Percentiles rank a stretch among this genome's conserved stretches.
Conservation (phyloP, 2,113 vertebrate species). For the Microtus montanus region DNA sequence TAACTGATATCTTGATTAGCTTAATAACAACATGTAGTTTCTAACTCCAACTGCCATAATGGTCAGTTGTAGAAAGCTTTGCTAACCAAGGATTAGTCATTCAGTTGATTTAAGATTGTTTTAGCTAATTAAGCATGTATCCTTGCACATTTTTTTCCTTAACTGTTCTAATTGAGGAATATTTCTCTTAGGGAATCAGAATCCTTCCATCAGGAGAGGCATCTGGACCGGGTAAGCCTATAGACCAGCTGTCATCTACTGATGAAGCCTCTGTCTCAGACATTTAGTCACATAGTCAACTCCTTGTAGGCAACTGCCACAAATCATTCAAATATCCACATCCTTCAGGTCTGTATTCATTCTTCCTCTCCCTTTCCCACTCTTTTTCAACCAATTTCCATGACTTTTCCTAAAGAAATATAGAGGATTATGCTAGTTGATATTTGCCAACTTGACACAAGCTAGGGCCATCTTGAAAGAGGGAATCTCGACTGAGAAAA, state of each 20-base stretch:
- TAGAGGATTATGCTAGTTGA: not conserved
- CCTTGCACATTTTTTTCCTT: not conserved
- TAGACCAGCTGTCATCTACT: no score
- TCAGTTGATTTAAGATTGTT: not conserved
- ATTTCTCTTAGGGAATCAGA: not conserved
- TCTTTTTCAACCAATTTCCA: not conserved
- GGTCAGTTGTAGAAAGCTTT: not conserved
- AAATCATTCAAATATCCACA: not conserved
- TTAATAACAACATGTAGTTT: not conserved
- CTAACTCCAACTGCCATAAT: not conserved
- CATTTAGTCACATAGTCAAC: not conserved
- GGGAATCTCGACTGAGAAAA: not conserved
- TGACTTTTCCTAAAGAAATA: not conserved
- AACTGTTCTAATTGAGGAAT: not conserved
- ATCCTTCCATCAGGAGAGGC: not conserved
- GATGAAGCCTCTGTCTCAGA: not conserved
- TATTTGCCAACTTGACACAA: not conserved
- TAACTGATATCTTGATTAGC: not conserved
- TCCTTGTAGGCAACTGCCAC: no score
- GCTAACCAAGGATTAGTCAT: not conserved
- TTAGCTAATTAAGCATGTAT: not conserved
- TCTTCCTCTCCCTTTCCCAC: not conserved
- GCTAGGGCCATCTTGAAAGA: not conserved
- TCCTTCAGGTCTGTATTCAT: not conserved
- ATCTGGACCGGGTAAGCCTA: not conserved